Percentiles rank a stretch among this genome's conserved stretches.
Evolutionary conservation across 1,140 invertebrate genomes (phyloP).

Genomic region (Archegozetes longisetosus): DNA sequence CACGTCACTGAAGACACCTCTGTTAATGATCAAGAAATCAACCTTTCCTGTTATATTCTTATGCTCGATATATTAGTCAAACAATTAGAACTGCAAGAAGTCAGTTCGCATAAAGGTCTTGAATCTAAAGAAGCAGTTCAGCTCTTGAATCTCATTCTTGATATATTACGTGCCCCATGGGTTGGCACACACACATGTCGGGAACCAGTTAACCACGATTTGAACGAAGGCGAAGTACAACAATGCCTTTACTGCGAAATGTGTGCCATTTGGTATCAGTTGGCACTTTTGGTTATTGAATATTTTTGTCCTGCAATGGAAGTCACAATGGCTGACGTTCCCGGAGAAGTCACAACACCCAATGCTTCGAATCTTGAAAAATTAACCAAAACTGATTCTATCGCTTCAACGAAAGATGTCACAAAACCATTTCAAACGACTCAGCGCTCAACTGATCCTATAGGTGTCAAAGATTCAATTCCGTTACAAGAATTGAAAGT

Average conservation of each 20-base stretch:
- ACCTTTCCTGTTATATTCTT: slow-evolving; percentile 76
- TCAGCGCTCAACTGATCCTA: no score
- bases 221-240: slow-evolving; percentile 35
- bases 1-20: background rate
- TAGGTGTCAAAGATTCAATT: background rate
- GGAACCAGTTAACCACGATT: slow-evolving; percentile 21
- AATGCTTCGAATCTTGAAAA: background rate
- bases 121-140: slow-evolving; percentile 50
- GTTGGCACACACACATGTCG: slow-evolving; percentile 53
- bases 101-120: slow-evolving; percentile 64
- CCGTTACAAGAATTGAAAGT: background rate
- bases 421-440: background rate
- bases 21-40: slow-evolving; percentile 14
- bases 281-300: slow-evolving; percentile 26
- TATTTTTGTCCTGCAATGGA: slow-evolving; percentile 37
- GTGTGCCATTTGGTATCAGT: slow-evolving; percentile 79
- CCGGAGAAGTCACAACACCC: slow-evolving; percentile 11
- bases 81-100: slow-evolving; percentile 88
- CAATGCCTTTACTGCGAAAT: slow-evolving; percentile 76
- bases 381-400: background rate
- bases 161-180: slow-evolving; percentile 61
- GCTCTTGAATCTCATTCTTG: slow-evolving; percentile 56
- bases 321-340: slow-evolving; percentile 25
- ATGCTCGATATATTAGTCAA: slow-evolving; percentile 90
- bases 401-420: background rate